Conservation (phyloP, 1,140 invertebrate genomes). For the Stegodyphus mimosarum region DNA sequence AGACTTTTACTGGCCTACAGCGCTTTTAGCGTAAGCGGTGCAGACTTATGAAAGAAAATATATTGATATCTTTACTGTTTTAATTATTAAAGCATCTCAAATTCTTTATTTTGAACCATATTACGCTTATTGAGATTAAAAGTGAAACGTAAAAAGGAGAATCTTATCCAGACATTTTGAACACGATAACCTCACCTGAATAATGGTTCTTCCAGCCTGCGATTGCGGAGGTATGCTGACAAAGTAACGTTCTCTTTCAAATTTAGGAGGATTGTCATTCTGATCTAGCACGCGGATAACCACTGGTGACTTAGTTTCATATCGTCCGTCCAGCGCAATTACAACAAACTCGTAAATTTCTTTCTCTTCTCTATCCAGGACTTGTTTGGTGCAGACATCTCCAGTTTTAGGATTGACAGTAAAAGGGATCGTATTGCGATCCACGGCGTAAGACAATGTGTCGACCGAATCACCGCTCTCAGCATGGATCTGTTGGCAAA, state of each 20-base stretch:
- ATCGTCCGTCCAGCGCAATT: constrained; percentile 64
- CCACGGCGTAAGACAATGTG: constrained; percentile 62
- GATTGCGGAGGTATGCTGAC: constrained; percentile 68
- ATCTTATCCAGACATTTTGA: not conserved
- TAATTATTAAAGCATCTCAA: too few relatives aligned
- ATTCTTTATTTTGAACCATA: too few relatives aligned
- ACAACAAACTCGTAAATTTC: constrained; percentile 64
- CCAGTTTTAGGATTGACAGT: constrained; percentile 74
- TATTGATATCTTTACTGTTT: too few relatives aligned
- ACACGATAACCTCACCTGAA: constrained; percentile 12
- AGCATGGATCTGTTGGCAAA: constrained; percentile 59
- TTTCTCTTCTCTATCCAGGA: constrained; percentile 84
- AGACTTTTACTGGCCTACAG: too few relatives aligned
- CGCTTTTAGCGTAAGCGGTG: too few relatives aligned
- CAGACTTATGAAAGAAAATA: too few relatives aligned
- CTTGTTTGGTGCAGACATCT: constrained; percentile 86
- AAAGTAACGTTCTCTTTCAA: constrained; percentile 66
- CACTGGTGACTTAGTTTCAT: constrained; percentile 62
- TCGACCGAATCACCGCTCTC: constrained; percentile 65
- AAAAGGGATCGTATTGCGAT: constrained; percentile 62
- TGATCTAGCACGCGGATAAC: constrained; percentile 66
- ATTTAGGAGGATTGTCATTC: constrained; percentile 71
- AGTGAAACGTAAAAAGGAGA: not conserved
- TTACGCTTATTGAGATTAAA: too few relatives aligned
- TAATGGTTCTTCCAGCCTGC: constrained; percentile 64